Percentiles rank a stretch among this genome's conserved stretches.
phyloP scores from a whole-genome alignment of 2,888 invertebrate genomes.

The Tetropium fuscum region DNA sequence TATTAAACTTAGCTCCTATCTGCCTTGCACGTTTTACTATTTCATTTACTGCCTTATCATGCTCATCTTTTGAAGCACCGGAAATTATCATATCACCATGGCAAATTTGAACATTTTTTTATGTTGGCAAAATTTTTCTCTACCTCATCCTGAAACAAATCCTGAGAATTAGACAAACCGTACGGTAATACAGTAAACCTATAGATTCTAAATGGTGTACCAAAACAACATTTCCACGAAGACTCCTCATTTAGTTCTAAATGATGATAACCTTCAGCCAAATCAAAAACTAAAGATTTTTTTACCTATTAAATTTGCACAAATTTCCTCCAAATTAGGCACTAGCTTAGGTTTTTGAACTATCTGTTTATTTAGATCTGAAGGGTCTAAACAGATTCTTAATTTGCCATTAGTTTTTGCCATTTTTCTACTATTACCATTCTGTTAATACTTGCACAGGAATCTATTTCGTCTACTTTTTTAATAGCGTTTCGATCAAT shows the following conservation, averaged over 20 bases:
- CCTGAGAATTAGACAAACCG: constrained; percentile 41
- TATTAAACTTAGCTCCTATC: constrained; percentile 5
- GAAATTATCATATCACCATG: constrained; percentile 40
- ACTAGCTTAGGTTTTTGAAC: background rate
- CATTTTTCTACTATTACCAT: background rate
- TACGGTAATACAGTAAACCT: constrained; percentile 33
- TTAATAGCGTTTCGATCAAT: constrained; percentile 7
- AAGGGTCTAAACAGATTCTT: background rate
- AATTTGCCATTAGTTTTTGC: background rate
- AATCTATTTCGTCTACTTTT: constrained; percentile 19
- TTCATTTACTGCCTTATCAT: constrained; percentile 16
- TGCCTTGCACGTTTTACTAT: constrained; percentile 33
- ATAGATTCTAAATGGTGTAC: constrained; percentile 35
- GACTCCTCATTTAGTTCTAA: constrained; percentile 28
- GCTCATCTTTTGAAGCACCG: constrained; percentile 18
- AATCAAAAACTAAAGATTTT: background rate
- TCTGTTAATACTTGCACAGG: background rate
- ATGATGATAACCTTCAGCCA: constrained; percentile 39
- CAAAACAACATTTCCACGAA: constrained; percentile 41
- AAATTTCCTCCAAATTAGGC: background rate
- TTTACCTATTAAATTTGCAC: background rate
- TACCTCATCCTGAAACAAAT: constrained; percentile 38
- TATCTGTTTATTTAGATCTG: background rate
- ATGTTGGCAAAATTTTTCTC: constrained; percentile 37
- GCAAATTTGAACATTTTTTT: constrained; percentile 32